These are phyloP conservation scores for Dysdera silvatica DNA, from an alignment of 1,140 invertebrate genomes.

Conservation along the genomic window DNA sequence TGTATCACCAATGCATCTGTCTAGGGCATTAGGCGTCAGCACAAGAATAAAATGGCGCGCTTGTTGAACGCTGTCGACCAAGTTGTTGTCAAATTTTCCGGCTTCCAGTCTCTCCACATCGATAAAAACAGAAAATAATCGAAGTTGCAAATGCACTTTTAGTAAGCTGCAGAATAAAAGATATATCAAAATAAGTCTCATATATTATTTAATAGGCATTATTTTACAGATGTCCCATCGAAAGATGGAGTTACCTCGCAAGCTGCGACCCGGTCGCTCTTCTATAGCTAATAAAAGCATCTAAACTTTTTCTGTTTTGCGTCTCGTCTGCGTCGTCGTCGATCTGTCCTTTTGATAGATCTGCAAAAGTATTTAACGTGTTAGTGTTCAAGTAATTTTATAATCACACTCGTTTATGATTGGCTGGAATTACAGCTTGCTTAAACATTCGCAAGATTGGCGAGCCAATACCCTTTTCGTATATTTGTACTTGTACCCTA, in stretches of 20 bases:
- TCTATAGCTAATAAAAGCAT: conserved; percentile 97
- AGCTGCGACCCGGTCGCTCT: conserved; percentile 95
- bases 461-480: too few species aligned
- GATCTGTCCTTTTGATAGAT: not conserved
- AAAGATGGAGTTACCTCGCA: conserved; percentile 54
- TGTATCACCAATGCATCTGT: conserved; percentile 83
- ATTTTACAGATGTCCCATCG: not conserved
- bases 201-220: not conserved
- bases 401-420: too few species aligned
- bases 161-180: conserved; percentile 46
- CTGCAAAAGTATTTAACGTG: not conserved
- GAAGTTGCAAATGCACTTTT: conserved; percentile 84
- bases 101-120: conserved; percentile 91
- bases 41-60: conserved; percentile 95
- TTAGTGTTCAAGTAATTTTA: too few species aligned
- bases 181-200: not conserved
- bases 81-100: conserved; percentile 97
- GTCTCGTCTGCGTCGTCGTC: conserved; percentile 4
- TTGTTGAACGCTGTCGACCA: conserved; percentile 91
- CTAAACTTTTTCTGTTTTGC: conserved; percentile 65
- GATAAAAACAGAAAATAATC: conserved; percentile 90
- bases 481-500: too few species aligned
- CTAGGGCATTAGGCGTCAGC: conserved; percentile 85
- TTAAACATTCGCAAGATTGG: too few species aligned
- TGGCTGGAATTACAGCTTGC: too few species aligned